phyloP scores from a whole-genome alignment of 2,797 vertebrate species.

The Triplophysa bombifrons region DNA sequence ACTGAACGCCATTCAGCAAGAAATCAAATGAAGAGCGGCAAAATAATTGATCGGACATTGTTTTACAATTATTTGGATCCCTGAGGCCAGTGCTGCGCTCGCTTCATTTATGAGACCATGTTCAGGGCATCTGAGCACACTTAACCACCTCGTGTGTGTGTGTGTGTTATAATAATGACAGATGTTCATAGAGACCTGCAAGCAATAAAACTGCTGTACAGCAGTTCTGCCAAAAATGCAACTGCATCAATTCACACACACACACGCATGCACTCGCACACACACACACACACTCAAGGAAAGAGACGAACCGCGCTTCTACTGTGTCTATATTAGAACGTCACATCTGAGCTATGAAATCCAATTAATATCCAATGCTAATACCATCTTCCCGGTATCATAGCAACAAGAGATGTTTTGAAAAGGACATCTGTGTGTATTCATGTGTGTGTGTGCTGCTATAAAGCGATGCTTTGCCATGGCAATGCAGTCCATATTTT shows the following conservation, averaged over 20 bases:
- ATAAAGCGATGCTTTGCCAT: slow-evolving; percentile 36
- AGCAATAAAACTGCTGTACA: slow-evolving; percentile 37
- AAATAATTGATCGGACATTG: slow-evolving; percentile 37
- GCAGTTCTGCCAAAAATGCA: slow-evolving; percentile 30
- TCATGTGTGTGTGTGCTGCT: slow-evolving; percentile 38
- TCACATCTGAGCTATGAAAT: slow-evolving; percentile 60
- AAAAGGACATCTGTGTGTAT: slow-evolving; percentile 54
- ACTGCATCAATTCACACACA: slow-evolving; percentile 28
- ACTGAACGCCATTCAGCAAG: slow-evolving; percentile 19
- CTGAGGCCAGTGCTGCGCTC: slow-evolving; percentile 19
- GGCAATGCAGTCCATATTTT: slow-evolving; percentile 21
- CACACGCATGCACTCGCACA: neutral
- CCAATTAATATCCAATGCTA: slow-evolving; percentile 77
- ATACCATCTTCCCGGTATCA: slow-evolving; percentile 72
- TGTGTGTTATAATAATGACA: slow-evolving; percentile 24
- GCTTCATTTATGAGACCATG: slow-evolving; percentile 8
- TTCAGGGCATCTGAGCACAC: slow-evolving; percentile 20
- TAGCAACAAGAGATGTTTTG: slow-evolving; percentile 73
- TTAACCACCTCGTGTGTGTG: slow-evolving; percentile 14
- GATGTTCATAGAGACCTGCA: slow-evolving; percentile 24
- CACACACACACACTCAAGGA: slow-evolving; percentile 1
- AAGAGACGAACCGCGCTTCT: neutral
- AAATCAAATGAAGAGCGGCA: slow-evolving; percentile 23
- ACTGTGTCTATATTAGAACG: slow-evolving; percentile 52
- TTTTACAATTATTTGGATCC: slow-evolving; percentile 44